Percentiles rank a stretch among this genome's conserved stretches.
Conservation (phyloP, 2,797 vertebrate genomes). For the Cryptoblepharus egeriae region DNA sequence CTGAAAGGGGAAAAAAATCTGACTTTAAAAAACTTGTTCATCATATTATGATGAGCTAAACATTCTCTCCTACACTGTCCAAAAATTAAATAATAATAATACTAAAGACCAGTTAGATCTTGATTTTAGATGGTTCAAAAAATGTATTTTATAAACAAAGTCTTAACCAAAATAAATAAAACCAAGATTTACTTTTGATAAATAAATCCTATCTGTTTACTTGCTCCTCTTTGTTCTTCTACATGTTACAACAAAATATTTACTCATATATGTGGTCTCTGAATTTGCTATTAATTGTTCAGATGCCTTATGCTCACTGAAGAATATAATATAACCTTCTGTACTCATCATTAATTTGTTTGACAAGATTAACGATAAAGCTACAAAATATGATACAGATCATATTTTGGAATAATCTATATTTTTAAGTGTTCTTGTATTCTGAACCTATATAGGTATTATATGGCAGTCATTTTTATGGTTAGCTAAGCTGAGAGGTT, state of each 20-base stretch:
- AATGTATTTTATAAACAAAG: too few species aligned
- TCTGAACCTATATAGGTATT: constrained; percentile 43
- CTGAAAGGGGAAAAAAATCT: neutral
- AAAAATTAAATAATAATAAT: neutral
- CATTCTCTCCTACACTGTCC: too few species aligned
- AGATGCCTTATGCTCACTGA: constrained; percentile 20
- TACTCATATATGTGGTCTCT: constrained; percentile 19
- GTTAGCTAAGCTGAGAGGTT: constrained; percentile 71
- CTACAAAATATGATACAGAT: constrained; percentile 12
- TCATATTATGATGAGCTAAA: constrained; percentile 10
- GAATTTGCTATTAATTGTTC: neutral
- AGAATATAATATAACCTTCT: constrained; percentile 11
- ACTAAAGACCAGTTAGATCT: neutral
- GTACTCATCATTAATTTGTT: constrained; percentile 1
- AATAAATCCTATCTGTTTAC: neutral
- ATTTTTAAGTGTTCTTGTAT: constrained; percentile 29
- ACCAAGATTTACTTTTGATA: too few species aligned
- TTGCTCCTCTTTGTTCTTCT: neutral
- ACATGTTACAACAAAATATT: constrained; percentile 16
- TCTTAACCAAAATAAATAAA: too few species aligned
- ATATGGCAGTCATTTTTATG: constrained; percentile 70
- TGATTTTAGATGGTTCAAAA: neutral
- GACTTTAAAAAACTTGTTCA: neutral
- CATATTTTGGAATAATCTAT: neutral
- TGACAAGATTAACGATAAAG: constrained; percentile 31